Base-by-base conservation (phyloP, 2,797 vertebrate species). In the Pseudochirops corinnae region DNA sequence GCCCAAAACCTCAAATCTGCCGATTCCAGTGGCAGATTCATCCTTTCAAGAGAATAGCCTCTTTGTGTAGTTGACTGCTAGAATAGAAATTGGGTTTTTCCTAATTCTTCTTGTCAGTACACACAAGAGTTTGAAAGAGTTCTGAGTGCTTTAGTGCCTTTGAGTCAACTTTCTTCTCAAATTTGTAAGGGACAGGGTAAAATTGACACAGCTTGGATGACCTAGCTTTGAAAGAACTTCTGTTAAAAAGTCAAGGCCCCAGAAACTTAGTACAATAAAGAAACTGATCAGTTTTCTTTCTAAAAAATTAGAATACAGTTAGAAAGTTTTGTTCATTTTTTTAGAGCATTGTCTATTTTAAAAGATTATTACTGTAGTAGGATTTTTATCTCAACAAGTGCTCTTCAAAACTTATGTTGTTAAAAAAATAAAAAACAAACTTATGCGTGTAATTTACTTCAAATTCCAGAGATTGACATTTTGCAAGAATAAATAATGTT, bases 11-110 rank as follows among this genome's bases (percentile, higher is more conserved):
- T 92, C 52, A 50, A 67, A 96, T 97, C 94, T 97, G 95, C 92
- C 58, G 94, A 96, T 96, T 94, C 95, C 93, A 93, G 67, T 93
- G 94, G 94, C 93, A 97, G 95, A 97, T 90, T 96, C 96, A 92
- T 97, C 95, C 91, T 82, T 46, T 87, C 95, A 92, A 91, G 94
- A 97, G 96, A 96, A 91, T 39, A 46, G 46, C 93, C 96, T 96
- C 67, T 96, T 94, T 96, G 95, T 97, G 93, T 55, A 95, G 39
- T 96, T 97, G 97, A 94, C 94, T 96, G 90, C 96, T 93, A 13
- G 93, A 67, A 96, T 96, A 95, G 60, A 97, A 90, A 46, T 57
- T 60, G 74, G 21, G 92, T 58, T 90, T 95, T 96, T 97, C 55
- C 55, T 67, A 93, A 28, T 93, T 96, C 74, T 90, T 3, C 92